A percentile compares a stretch with the other conserved stretches of the same genome.
Conservation (phyloP, 1,140 invertebrate genomes). For the Halyomorpha halys region DNA sequence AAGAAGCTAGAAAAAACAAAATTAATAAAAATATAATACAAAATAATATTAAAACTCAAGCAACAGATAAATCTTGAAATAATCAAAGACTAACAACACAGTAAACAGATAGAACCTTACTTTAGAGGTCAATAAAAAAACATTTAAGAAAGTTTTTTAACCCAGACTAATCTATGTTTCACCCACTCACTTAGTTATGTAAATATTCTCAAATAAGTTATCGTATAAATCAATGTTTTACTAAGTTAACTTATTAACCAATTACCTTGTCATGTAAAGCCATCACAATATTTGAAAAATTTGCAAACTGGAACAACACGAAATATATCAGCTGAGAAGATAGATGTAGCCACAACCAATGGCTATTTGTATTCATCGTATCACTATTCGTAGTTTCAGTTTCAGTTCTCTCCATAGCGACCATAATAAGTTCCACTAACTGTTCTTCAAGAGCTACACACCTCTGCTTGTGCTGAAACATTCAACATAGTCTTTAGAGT, state of each 20-base stretch:
- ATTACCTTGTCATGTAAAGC: constrained; percentile 73
- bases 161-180: no score
- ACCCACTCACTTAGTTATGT: no score
- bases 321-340: constrained; percentile 94
- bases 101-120: no score
- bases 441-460: constrained; percentile 87
- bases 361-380: constrained; percentile 57
- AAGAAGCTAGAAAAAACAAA: constrained; percentile 45
- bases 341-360: constrained; percentile 85
- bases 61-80: no score
- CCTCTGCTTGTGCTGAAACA: constrained; percentile 65
- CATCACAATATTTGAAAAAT: constrained; percentile 84
- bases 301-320: constrained; percentile 87
- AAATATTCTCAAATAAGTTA: no score
- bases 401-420: constrained; percentile 86
- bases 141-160: no score
- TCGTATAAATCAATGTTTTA: no score
- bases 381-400: constrained; percentile 41
- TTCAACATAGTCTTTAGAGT: neutral
- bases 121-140: no score
- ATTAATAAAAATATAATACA: neutral
- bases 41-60: no score
- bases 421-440: constrained; percentile 79
- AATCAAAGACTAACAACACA: no score
- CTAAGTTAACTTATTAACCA: no score